Conservation (phyloP, 2,113 vertebrate species). For the Anarhynchus alexandrinus region DNA sequence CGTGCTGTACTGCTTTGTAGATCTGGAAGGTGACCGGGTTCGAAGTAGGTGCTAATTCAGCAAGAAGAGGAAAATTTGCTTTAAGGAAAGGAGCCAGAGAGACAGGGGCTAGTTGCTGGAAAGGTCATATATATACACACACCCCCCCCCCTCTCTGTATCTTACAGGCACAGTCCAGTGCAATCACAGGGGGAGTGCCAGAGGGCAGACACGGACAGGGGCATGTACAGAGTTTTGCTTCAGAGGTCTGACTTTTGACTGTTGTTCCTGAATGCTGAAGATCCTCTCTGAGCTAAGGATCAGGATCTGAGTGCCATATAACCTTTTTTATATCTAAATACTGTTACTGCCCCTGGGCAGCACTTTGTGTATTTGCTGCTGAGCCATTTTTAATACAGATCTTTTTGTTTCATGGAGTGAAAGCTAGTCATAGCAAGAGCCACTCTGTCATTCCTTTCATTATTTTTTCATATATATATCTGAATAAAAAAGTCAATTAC, state of each 20-base stretch:
- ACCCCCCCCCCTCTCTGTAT: no score
- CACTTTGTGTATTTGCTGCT: not conserved
- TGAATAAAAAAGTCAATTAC: constrained; percentile 51
- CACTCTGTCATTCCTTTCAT: constrained; percentile 3
- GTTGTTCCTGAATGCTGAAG: not conserved
- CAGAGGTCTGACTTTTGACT: not conserved
- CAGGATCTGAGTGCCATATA: not conserved
- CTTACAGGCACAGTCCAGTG: not conserved
- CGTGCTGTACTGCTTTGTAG: not conserved
- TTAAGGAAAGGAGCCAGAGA: not conserved
- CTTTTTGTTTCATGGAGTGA: not conserved
- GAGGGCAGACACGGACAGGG: not conserved
- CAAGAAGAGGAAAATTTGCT: not conserved
- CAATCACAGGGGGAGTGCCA: not conserved
- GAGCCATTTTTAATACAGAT: not conserved
- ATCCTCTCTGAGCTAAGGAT: not conserved
- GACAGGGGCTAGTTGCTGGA: not conserved
- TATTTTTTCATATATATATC: constrained; percentile 1
- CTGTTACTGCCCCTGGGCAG: not conserved
- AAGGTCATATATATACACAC: not conserved
- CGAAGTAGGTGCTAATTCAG: not conserved
- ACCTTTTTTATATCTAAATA: not conserved
- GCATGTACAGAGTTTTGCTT: not conserved
- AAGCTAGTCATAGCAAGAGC: not conserved
- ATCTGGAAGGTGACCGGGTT: not conserved